Conservation (phyloP, 2,113 vertebrate genomes). For the Noturus placidus region DNA sequence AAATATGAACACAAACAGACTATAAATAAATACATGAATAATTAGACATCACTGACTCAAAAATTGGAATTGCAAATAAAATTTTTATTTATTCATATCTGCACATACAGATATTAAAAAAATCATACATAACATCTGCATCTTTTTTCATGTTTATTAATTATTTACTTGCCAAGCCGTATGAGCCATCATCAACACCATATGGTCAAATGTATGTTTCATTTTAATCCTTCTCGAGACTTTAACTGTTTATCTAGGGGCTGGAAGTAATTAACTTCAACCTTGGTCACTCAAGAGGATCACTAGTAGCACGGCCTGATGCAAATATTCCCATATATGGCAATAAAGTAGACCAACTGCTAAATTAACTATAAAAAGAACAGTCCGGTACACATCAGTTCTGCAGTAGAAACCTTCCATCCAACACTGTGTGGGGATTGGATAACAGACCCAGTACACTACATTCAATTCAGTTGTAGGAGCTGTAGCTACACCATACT, state of each 20-base stretch:
- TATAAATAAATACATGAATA: too few relatives aligned
- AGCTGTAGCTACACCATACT: background rate
- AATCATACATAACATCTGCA: background rate
- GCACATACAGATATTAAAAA: background rate
- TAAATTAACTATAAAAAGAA: slow-evolving; percentile 18
- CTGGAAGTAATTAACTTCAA: slow-evolving; percentile 14
- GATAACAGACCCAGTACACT: background rate
- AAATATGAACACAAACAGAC: background rate
- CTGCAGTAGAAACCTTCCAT: background rate
- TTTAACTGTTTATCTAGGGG: background rate
- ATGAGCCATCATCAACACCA: background rate
- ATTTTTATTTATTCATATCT: background rate
- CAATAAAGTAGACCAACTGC: background rate
- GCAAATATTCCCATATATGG: slow-evolving; percentile 17
- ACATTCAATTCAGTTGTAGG: background rate
- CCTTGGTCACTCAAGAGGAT: slow-evolving; percentile 15
- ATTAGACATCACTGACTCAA: background rate
- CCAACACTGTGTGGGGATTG: background rate
- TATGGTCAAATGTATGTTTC: background rate
- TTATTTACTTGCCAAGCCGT: background rate
- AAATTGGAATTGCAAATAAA: background rate
- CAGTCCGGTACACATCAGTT: background rate
- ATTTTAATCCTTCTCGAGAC: background rate
- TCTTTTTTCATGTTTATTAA: background rate
- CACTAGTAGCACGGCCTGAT: background rate